Conservation (phyloP, 2,888 invertebrate species). For the Drosophila ezoana region DNA sequence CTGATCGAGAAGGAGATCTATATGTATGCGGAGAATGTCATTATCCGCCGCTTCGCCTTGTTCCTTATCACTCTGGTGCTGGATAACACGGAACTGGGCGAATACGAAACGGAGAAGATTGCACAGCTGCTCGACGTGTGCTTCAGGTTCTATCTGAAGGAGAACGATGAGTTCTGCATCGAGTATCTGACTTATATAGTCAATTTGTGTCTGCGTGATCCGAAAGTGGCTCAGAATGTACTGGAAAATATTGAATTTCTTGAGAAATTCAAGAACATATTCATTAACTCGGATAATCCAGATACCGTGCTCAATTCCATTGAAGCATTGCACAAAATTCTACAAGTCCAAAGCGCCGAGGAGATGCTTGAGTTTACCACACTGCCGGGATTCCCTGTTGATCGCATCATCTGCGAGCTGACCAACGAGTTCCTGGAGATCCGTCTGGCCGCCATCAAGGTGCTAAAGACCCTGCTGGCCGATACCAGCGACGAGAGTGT, state of each 20-base stretch:
- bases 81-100: conserved; percentile 67
- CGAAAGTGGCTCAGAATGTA: conserved; percentile 62
- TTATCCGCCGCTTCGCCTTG: conserved; percentile 71
- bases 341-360: conserved; percentile 59
- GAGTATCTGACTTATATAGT: conserved; percentile 77
- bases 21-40: conserved; percentile 48
- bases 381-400: conserved; percentile 65
- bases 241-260: conserved; percentile 58
- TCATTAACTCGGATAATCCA: conserved; percentile 68
- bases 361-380: conserved; percentile 59
- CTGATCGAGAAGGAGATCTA: conserved; percentile 67
- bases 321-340: conserved; percentile 71
- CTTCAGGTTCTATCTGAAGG: conserved; percentile 61
- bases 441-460: conserved; percentile 67
- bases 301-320: conserved; percentile 74
- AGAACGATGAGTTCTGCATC: conserved; percentile 74
- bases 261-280: conserved; percentile 65
- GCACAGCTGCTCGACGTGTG: conserved; percentile 50
- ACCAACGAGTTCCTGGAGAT: conserved; percentile 73
- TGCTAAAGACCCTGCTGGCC: conserved; percentile 65
- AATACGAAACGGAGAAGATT: conserved; percentile 54
- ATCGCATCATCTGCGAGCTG: conserved; percentile 78
- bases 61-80: conserved; percentile 68
- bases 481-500: conserved; percentile 61
- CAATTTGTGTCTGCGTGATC: conserved; percentile 76